Evolutionary conservation across 2,797 vertebrate genomes (phyloP).

Genomic region (Molossus alvarezi): DNA sequence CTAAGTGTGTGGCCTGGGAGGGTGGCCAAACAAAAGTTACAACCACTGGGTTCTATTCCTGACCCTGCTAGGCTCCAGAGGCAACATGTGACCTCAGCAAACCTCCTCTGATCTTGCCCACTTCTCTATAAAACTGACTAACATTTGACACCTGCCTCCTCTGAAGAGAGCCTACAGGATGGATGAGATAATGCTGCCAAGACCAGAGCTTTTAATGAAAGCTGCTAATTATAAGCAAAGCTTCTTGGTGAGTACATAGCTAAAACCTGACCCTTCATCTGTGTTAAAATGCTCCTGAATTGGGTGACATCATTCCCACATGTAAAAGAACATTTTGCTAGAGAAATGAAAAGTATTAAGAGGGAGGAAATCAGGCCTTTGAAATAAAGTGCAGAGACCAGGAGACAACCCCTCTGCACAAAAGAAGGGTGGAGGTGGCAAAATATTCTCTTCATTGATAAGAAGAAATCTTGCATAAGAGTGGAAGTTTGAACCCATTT

Average conservation of each 20-base stretch:
- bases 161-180: not conserved
- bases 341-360: constrained; percentile 29
- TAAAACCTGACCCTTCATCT: constrained; percentile 45
- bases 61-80: not conserved
- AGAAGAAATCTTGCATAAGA: not conserved
- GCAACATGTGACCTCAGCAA: not conserved
- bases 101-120: constrained; percentile 31
- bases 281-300: not conserved
- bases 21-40: not conserved
- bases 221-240: constrained; percentile 65
- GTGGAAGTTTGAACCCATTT: not conserved
- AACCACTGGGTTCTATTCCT: not conserved
- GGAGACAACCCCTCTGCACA: not conserved
- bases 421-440: not conserved
- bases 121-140: not conserved
- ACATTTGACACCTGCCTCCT: constrained; percentile 17
- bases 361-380: not conserved
- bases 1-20: fast-evolving
- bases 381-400: constrained; percentile 9
- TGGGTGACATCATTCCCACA: constrained; percentile 26
- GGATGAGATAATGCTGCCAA: constrained; percentile 59
- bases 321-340: not conserved
- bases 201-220: constrained; percentile 60
- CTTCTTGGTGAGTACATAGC: not conserved
- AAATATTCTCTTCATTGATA: not conserved